phyloP scores from a whole-genome alignment of 2,888 invertebrate species.

The Salticus scenicus region DNA sequence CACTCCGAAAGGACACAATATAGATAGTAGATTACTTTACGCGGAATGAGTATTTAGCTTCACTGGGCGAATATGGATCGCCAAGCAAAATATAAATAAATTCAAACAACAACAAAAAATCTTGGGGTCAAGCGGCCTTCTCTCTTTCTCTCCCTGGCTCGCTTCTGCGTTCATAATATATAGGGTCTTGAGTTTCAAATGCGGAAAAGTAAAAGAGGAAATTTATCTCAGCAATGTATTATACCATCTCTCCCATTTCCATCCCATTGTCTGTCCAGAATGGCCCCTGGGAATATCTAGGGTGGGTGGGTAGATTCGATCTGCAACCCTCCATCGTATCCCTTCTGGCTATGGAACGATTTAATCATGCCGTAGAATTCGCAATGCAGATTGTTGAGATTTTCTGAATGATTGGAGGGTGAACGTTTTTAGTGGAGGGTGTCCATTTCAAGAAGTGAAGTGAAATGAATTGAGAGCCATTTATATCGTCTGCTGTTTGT shows the following conservation, averaged over 20 bases:
- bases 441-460: neutral
- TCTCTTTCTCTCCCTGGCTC: neutral
- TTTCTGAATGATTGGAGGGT: slow-evolving; percentile 17
- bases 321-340: neutral
- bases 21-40: neutral
- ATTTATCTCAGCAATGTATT: slow-evolving; percentile 12
- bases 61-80: neutral
- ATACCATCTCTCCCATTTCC: slow-evolving; percentile 14
- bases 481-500: neutral
- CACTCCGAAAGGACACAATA: neutral
- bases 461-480: neutral
- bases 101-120: neutral
- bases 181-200: slow-evolving; percentile 19
- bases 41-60: neutral
- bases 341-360: slow-evolving; percentile 11
- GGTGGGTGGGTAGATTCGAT: neutral
- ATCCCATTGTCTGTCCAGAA: slow-evolving; percentile 15
- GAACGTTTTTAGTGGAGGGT: slow-evolving; percentile 10
- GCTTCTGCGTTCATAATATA: neutral
- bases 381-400: slow-evolving; percentile 19
- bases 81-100: neutral
- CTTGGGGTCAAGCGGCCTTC: neutral
- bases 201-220: slow-evolving; percentile 15
- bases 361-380: slow-evolving; percentile 12
- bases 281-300: neutral